Base-by-base conservation (phyloP, 1,140 invertebrate genomes). In the Cherax quadricarinatus region DNA sequence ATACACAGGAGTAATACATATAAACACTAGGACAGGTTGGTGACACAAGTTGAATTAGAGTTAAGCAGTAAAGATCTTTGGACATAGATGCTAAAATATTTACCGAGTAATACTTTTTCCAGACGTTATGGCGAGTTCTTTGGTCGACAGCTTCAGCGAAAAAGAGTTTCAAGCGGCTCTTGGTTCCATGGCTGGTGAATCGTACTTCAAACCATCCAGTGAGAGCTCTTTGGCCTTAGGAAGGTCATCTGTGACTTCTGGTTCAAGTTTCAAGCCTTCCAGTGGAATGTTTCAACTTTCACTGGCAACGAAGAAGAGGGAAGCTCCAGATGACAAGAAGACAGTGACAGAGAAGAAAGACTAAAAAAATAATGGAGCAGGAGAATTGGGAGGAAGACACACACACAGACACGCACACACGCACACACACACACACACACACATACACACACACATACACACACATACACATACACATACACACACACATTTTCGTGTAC, bases 101-200 rank as follows among this genome's bases (percentile, higher is more conserved):
- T 41, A 41, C 30, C 30, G 2, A 41, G 30, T 41, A 41, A 41
- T 41, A 41, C 30, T 41, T 41, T 41, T 41, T 41, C 30, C 30
- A 41, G 30, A 41, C 30, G 81, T 90, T 5, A 84, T 90, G 53
- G 88, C 84, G 49, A 84, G 75, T 30, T 90, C 88, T 51, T 70
- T 90, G 66, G 88, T 90, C 16, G 88, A 90, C 81, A 90, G 81
- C 66, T 12, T 90, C 80, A 73, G 66, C 49, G 88, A 90, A 57
- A 81, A 62, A 9, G 87, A 89, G 66, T 70, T 82, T 9, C 87
- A 75, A n/a, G n/a, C 57, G 9, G 87, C 51, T 82, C 87, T 57
- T 14, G 87, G 87, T 16, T 57, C 87, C 16, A 14, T 89, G 78
- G 3, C 82, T 24, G 87, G 87, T 51, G 87, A 79, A 41, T 66